Percentiles rank a stretch among this genome's conserved stretches.
Conservation (phyloP, 2,888 invertebrate species). For the Teinopalpus imperialis region DNA sequence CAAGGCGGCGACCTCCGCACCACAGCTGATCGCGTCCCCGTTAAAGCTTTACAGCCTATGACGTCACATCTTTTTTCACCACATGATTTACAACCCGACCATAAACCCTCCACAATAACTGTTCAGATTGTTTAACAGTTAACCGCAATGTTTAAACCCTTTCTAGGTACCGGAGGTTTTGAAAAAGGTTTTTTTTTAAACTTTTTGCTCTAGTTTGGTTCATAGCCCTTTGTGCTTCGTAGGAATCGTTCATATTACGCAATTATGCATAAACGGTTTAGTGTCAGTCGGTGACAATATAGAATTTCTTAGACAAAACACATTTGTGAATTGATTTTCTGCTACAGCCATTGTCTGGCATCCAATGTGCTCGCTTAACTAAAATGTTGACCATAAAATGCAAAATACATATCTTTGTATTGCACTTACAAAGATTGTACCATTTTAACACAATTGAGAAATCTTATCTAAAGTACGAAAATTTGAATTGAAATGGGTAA, state of each 20-base stretch:
- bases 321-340: slow-evolving; percentile 43
- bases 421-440: slow-evolving; percentile 14
- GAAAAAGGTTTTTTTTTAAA: slow-evolving; percentile 42
- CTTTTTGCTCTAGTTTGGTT: slow-evolving; percentile 74
- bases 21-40: slow-evolving; percentile 71
- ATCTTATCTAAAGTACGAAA: slow-evolving; percentile 6
- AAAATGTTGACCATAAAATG: slow-evolving; percentile 42
- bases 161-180: slow-evolving; percentile 70
- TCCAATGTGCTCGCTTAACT: slow-evolving; percentile 41
- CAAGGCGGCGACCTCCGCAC: slow-evolving; percentile 54
- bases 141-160: slow-evolving; percentile 80
- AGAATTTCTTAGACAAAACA: slow-evolving; percentile 37
- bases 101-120: slow-evolving; percentile 76
- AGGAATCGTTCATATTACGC: slow-evolving; percentile 66
- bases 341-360: slow-evolving; percentile 45
- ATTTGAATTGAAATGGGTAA: slow-evolving; percentile 10
- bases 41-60: slow-evolving; percentile 73
- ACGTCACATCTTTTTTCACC: slow-evolving; percentile 75
- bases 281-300: slow-evolving; percentile 42
- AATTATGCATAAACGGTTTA: slow-evolving; percentile 67
- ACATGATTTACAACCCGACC: slow-evolving; percentile 72
- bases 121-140: slow-evolving; percentile 78
- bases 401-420: slow-evolving; percentile 33
- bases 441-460: slow-evolving; percentile 12
- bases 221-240: slow-evolving; percentile 47